A percentile compares a stretch with the other conserved stretches of the same genome.
phyloP scores from a whole-genome alignment of 2,797 vertebrate genomes.

The Falco rusticolus region DNA sequence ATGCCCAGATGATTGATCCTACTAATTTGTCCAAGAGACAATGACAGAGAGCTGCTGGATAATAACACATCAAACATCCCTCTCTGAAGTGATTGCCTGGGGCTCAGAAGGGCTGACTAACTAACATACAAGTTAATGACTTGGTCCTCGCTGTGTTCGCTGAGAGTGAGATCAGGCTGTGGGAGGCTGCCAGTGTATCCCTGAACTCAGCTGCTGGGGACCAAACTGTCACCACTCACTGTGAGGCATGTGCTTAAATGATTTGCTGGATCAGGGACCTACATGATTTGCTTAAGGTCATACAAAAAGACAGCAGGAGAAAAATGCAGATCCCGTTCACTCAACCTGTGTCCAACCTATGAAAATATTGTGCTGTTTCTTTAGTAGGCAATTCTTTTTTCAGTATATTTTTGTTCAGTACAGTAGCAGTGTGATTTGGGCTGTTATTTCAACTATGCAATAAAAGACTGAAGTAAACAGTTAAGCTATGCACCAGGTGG shows the following conservation, averaged over 20 bases:
- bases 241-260: background rate
- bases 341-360: background rate
- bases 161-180: background rate
- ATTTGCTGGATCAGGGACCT: background rate
- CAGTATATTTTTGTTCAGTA: background rate
- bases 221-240: background rate
- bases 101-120: background rate
- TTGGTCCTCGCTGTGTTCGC: background rate
- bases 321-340: background rate
- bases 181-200: background rate
- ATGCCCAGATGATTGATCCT: constrained; percentile 25
- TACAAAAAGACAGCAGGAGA: background rate
- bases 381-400: background rate
- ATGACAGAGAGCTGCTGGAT: constrained; percentile 31
- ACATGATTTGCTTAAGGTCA: background rate
- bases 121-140: background rate
- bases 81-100: background rate
- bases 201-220: background rate
- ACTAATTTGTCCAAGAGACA: constrained; percentile 4
- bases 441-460: background rate
- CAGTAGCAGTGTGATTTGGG: background rate
- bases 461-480: constrained; percentile 24
- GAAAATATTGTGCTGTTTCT: background rate
- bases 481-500: constrained; percentile 31
- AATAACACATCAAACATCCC: background rate